phyloP scores from a whole-genome alignment of 2,888 invertebrate species.

The Cylindroiulus punctatus region DNA sequence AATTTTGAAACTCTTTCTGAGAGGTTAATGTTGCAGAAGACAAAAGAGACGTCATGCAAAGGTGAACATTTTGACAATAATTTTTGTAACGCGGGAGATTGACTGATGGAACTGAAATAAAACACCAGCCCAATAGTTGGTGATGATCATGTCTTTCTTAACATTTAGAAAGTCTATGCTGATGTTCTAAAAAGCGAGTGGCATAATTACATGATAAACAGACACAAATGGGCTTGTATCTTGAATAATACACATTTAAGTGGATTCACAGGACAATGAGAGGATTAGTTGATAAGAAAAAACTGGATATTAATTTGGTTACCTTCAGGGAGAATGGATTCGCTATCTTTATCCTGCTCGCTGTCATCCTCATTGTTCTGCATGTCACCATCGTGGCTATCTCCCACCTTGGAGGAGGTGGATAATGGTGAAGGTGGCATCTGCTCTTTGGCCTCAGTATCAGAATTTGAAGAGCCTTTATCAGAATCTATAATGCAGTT shows the following conservation, averaged over 20 bases:
- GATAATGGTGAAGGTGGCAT: neutral
- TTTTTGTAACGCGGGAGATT: neutral
- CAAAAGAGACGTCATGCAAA: no score
- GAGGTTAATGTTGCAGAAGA: no score
- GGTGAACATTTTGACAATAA: no score
- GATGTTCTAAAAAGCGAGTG: neutral
- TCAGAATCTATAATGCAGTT: neutral
- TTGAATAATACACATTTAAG: neutral
- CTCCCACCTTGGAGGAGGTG: neutral
- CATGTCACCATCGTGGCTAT: neutral
- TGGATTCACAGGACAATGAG: conserved; percentile 34
- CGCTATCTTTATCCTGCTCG: neutral
- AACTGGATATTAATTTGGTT: neutral
- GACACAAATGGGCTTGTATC: neutral
- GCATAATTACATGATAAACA: neutral
- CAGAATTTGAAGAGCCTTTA: neutral
- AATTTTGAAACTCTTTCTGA: no score
- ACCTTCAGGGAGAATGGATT: neutral
- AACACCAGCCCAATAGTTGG: neutral
- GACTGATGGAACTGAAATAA: neutral
- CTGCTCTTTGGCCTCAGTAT: neutral
- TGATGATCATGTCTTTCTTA: neutral
- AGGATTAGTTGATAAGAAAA: neutral
- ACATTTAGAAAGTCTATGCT: neutral
- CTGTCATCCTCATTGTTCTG: neutral